A percentile compares a stretch with the other conserved stretches of the same genome.
phyloP scores from a whole-genome alignment of 2,888 invertebrate species.

The Eupelmus urozonus region DNA sequence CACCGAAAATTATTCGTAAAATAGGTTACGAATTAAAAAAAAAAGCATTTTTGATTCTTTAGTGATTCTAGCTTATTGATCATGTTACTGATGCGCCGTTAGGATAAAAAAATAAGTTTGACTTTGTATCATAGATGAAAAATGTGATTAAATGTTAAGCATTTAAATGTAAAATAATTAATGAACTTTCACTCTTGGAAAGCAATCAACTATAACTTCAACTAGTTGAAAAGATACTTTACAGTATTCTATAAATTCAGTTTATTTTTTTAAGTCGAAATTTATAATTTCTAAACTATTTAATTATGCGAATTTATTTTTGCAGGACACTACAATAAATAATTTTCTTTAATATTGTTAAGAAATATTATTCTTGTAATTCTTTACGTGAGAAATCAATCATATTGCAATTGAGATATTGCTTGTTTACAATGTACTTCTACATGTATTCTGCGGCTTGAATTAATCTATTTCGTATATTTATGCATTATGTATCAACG shows the following conservation, averaged over 20 bases:
- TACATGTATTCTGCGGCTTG: conserved; percentile 18
- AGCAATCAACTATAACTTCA: conserved; percentile 16
- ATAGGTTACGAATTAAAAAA: conserved; percentile 1
- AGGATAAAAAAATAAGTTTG: conserved; percentile 20
- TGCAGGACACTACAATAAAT: conserved; percentile 22
- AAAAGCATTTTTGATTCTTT: conserved; percentile 9
- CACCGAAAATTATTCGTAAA: conserved; percentile 4
- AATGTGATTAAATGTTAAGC: conserved; percentile 50
- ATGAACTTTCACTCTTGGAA: conserved; percentile 31
- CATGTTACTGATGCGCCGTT: conserved; percentile 27
- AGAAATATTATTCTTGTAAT: conserved; percentile 50
- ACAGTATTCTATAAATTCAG: conserved; percentile 31
- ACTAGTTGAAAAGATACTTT: conserved; percentile 3
- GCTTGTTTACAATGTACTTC: conserved; percentile 29
- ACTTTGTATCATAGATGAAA: conserved; percentile 8
- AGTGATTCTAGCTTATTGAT: conserved; percentile 3
- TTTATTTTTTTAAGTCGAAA: conserved; percentile 36
- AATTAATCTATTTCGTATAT: conserved; percentile 18
- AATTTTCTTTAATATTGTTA: conserved; percentile 30
- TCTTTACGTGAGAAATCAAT: conserved; percentile 27
- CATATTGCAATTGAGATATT: conserved; percentile 21
- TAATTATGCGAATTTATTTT: conserved; percentile 38
- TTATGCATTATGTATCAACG: conserved; percentile 31
- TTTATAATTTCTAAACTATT: conserved; percentile 11
- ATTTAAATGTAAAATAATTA: conserved; percentile 48